phyloP scores from a whole-genome alignment of 1,140 invertebrate species.

The Gryllus bimaculatus region DNA sequence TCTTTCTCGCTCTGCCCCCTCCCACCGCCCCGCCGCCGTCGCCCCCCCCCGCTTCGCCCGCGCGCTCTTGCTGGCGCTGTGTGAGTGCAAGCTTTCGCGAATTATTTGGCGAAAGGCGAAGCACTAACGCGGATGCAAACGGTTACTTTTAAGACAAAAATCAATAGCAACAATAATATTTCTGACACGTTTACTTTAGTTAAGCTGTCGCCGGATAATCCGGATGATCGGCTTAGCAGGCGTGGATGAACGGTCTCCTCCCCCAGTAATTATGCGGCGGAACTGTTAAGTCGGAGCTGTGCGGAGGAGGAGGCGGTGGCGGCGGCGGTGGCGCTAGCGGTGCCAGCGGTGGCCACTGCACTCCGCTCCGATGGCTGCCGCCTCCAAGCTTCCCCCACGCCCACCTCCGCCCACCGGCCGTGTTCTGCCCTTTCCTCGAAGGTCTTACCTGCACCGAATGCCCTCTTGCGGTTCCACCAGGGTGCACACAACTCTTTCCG shows the following conservation, averaged over 20 bases:
- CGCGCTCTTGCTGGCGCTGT: neutral
- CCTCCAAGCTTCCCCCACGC: neutral
- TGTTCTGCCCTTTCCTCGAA: neutral
- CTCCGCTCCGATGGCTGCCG: neutral
- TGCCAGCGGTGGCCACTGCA: neutral
- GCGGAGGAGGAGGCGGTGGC: neutral
- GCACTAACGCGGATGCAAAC: slow-evolving; percentile 2
- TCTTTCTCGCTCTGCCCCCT: neutral
- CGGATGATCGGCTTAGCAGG: neutral
- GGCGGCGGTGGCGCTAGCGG: neutral
- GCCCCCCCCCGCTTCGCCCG: neutral
- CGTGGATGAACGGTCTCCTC: neutral
- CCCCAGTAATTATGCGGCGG: neutral
- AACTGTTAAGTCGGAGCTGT: neutral
- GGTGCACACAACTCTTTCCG: neutral
- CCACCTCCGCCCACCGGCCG: too few relatives aligned
- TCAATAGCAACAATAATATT: slow-evolving; percentile 6
- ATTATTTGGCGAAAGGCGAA: neutral
- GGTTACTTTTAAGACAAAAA: slow-evolving; percentile 5
- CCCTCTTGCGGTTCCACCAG: neutral
- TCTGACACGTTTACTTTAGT: slow-evolving; percentile 4
- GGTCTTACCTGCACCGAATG: neutral
- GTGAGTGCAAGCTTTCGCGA: neutral
- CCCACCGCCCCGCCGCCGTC: too few relatives aligned
- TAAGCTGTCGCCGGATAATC: neutral